Base-by-base conservation (phyloP, 2,797 vertebrate genomes). In the Megalops cyprinoides region DNA sequence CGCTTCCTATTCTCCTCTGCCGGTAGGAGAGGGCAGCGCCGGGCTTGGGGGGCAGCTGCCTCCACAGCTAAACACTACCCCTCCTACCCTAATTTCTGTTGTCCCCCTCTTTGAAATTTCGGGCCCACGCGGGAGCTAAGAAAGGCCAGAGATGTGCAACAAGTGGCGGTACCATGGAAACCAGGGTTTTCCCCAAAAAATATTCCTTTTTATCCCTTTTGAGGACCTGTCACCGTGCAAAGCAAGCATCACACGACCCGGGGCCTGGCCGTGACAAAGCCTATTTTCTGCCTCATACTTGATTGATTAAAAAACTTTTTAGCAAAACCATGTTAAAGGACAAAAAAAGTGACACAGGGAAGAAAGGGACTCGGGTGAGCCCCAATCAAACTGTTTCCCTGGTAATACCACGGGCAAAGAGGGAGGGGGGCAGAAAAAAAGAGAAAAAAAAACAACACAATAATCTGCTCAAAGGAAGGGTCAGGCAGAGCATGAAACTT, bases 271-370 rank as follows among this genome's bases (percentile, higher is more conserved):
- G 95, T 98, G 97, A 99, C 97, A 96, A 97, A 98, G 96, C 97
- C 97, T 95, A 98, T 98, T 98, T 99, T 98, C 96, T 98, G 97
- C 95, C 96, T 94, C 93, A 95, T 95, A 94, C 95, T 97, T 99
- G 97, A 99, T 98, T 98, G 97, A 99, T 99, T 98, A 97, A 99
- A 99, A 97, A 97, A 98, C 96, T 97, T 98, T 98, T 97, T 95
- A 96, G 96, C 91, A 97, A 99, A 98, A 98, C 95, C 97, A 97
- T 98, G 97, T 98, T 97, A 96, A 97, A 95, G 95, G 93, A 96
- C 91, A 94, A 95, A 95, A 95, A 94, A 95, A 93, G 92, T 94
- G 93, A 94, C 93, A 94, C 86, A 82, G 85, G 89, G 91, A 93
- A 93, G 82, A 94, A 95, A 93, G 91, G 89, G 92, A 89, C 82